These are phyloP conservation scores for Desmophyllum pertusum DNA, from an alignment of 92 coral and sea anemone genomes.

Conservation along the genomic window DNA sequence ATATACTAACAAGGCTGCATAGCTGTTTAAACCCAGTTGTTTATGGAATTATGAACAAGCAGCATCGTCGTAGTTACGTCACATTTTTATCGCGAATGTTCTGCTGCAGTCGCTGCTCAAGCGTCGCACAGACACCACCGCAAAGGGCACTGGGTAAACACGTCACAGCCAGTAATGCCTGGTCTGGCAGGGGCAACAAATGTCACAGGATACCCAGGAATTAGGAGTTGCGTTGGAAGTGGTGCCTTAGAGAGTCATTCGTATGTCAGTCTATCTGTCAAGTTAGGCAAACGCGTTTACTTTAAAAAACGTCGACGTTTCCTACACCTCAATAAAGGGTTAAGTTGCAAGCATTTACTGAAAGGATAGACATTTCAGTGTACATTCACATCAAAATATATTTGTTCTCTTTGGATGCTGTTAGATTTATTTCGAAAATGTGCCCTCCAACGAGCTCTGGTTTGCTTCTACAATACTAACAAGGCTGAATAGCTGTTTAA, in stretches of 20 bases:
- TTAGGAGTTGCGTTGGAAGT: not conserved
- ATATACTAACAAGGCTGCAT: conserved; percentile 72
- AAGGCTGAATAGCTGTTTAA: conserved; percentile 72
- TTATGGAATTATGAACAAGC: conserved; percentile 77
- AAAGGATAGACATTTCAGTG: too few species aligned
- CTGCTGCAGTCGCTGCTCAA: conserved; percentile 17
- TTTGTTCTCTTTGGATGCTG: conserved; percentile 80
- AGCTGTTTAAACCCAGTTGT: conserved; percentile 80
- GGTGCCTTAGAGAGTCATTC: too few species aligned
- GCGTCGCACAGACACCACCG: not conserved
- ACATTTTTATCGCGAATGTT: conserved; percentile 5
- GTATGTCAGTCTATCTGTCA: too few species aligned
- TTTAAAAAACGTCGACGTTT: too few species aligned
- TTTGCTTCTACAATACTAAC: conserved; percentile 59
- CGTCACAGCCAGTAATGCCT: not conserved
- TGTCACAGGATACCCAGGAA: not conserved
- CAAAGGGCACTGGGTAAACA: not conserved
- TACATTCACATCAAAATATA: too few species aligned
- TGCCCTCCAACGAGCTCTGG: conserved; percentile 38
- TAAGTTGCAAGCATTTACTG: too few species aligned
- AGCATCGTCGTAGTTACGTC: conserved; percentile 69
- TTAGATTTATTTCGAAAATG: conserved; percentile 64
- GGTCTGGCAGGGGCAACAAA: not conserved
- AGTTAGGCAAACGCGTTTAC: too few species aligned
- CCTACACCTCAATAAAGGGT: too few species aligned